A percentile compares a stretch with the other conserved stretches of the same genome.
These are phyloP conservation scores for Leptestheria dahalacensis DNA, from an alignment of 1,140 invertebrate species.

Conservation along the genomic window DNA sequence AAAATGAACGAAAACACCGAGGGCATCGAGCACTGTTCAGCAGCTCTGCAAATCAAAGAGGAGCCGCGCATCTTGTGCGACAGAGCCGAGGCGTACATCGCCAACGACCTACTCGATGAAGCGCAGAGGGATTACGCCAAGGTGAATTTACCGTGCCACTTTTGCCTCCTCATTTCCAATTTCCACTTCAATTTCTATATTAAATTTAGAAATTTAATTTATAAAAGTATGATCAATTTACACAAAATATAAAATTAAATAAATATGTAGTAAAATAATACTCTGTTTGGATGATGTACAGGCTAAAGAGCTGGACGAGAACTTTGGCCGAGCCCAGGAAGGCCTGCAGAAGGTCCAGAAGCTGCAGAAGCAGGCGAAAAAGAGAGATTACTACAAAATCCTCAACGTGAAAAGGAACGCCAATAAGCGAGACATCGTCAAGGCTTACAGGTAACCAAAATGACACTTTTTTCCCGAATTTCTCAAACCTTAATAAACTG, in stretches of 20 bases:
- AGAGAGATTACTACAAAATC: constrained; percentile 97
- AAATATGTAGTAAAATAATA: too few species aligned
- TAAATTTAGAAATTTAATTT: too few species aligned
- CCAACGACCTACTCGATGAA: constrained; percentile 82
- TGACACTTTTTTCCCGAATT: too few species aligned
- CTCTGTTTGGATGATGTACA: too few species aligned
- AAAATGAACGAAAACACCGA: constrained; percentile 43
- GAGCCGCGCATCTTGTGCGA: constrained; percentile 73
- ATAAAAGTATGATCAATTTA: too few species aligned
- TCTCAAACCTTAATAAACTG: too few species aligned
- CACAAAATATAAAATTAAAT: too few species aligned
- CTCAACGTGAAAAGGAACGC: constrained; percentile 71
- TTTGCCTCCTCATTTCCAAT: too few species aligned
- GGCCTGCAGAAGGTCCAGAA: constrained; percentile 80
- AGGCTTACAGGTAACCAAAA: constrained; percentile 72
- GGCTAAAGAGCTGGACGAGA: constrained; percentile 70
- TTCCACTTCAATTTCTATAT: too few species aligned
- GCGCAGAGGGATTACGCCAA: constrained; percentile 15
- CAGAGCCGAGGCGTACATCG: constrained; percentile 78
- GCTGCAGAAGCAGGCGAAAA: constrained; percentile 81
- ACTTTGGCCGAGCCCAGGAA: constrained; percentile 68
- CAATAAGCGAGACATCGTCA: constrained; percentile 80
- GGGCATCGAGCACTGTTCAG: constrained; percentile 58
- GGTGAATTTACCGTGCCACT: too few species aligned
- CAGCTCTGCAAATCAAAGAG: constrained; percentile 58